Evolutionary conservation across 2,888 invertebrate species (phyloP).

Genomic region (Orthosia gothica): DNA sequence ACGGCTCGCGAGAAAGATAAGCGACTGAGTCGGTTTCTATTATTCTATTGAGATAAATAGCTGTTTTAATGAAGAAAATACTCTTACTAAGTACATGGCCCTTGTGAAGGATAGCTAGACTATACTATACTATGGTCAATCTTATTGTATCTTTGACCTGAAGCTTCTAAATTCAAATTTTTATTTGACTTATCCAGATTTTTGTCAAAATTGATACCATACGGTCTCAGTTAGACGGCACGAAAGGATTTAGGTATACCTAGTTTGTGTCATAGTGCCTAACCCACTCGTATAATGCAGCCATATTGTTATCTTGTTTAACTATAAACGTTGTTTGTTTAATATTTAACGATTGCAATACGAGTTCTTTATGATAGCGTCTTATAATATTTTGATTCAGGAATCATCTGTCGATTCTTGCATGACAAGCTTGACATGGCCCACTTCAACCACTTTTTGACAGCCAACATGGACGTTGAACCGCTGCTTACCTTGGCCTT

Average conservation of each 20-base stretch:
- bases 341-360: too few species aligned
- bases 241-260: too few species aligned
- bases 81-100: not conserved
- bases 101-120: not conserved
- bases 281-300: too few species aligned
- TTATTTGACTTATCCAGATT: too few species aligned
- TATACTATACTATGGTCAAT: not conserved
- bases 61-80: conserved; percentile 6
- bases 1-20: conserved; percentile 34
- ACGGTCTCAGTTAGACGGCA: too few species aligned
- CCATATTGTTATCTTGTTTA: too few species aligned
- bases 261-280: too few species aligned
- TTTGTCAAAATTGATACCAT: too few species aligned
- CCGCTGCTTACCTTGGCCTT: conserved; percentile 46
- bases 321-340: too few species aligned
- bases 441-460: conserved; percentile 36
- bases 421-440: not conserved
- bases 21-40: conserved; percentile 37
- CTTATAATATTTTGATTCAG: not conserved
- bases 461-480: conserved; percentile 21
- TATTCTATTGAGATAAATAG: conserved; percentile 33
- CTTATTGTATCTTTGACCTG: too few species aligned
- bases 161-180: too few species aligned
- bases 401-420: not conserved
- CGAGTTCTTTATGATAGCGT: not conserved